Base-by-base conservation (phyloP, 1,140 invertebrate genomes). In the Drepana arcuata region DNA sequence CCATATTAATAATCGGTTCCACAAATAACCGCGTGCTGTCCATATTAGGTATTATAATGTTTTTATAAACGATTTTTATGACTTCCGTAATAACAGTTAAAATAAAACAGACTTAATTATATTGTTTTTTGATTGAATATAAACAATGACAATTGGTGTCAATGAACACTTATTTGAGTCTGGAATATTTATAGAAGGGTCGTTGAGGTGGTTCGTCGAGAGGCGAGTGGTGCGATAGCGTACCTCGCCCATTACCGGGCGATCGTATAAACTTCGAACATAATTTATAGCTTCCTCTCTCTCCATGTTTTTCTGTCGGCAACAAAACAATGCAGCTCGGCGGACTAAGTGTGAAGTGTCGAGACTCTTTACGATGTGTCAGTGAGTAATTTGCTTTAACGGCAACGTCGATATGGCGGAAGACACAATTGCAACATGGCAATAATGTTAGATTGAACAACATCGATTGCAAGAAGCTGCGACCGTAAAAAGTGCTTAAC, bases 251-350 rank as follows among this genome's bases (percentile, higher is more conserved):
- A 70, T 73, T 66, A 68, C 56, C 56, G 57, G 35, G 41, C 68
- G 69, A 69, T 66, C 65, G 65, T 74, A 71, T 80, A 80, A 73
- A 75, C 71, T 71, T 60, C 61, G 61, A 68, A 71, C 61, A 73
- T 71, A 65, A 80, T 80, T 80, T 80, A 80, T 77, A 49, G 67
- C 43, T 80, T 80, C 75, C 75, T 78, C 67, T 72, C 65, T 44
- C 75, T 78, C 67, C 70, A 64, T 44, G 68, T 69, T 74, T 75
- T 69, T 74, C 66, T 63, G 56, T 65, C 64, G 55, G 44, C 61
- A 67, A 75, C 69, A 72, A 68, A 73, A n/a, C n/a, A n/a, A n/a
- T n/a, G n/a, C n/a, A n/a, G 48, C 58, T 54, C 48, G 26, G 27
- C 54, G 54, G 48, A 43, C 40, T 36, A 41, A 50, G 48, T 59